phyloP scores from a whole-genome alignment of 1,140 invertebrate genomes.

The Neodiprion pinetum region DNA sequence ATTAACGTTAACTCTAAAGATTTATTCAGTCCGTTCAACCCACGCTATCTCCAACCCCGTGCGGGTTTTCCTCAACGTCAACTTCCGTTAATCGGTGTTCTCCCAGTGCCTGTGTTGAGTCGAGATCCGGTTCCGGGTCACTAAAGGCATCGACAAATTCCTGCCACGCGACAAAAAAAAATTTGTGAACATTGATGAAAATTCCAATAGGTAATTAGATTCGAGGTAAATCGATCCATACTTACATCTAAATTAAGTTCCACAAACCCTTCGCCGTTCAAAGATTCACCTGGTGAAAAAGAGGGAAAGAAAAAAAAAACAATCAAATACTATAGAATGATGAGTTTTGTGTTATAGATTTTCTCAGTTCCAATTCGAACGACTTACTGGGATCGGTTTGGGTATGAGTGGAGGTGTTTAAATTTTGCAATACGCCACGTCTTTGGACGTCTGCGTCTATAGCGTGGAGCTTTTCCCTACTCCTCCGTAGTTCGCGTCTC shows the following conservation, averaged over 20 bases:
- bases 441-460: constrained; percentile 61
- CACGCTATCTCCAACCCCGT: constrained; percentile 54
- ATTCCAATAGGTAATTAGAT: no score
- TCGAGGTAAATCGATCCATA: neutral
- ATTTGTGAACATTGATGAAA: neutral
- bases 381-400: constrained; percentile 45
- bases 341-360: neutral
- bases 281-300: constrained; percentile 36
- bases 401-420: constrained; percentile 35
- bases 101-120: constrained; percentile 16
- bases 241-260: constrained; percentile 15
- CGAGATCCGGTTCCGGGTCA: constrained; percentile 29
- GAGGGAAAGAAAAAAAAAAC: constrained; percentile 15
- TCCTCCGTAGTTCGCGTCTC: constrained; percentile 73
- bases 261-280: constrained; percentile 30
- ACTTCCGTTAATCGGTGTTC: constrained; percentile 26
- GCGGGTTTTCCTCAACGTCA: constrained; percentile 40
- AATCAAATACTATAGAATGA: constrained; percentile 11
- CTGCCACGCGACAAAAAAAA: constrained; percentile 29
- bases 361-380: neutral
- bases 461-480: constrained; percentile 75
- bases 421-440: constrained; percentile 42
- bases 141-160: constrained; percentile 44
- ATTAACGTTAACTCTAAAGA: constrained; percentile 18
- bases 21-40: constrained; percentile 44